phyloP scores from a whole-genome alignment of 2,113 vertebrate genomes.

The Corvus hawaiiensis region DNA sequence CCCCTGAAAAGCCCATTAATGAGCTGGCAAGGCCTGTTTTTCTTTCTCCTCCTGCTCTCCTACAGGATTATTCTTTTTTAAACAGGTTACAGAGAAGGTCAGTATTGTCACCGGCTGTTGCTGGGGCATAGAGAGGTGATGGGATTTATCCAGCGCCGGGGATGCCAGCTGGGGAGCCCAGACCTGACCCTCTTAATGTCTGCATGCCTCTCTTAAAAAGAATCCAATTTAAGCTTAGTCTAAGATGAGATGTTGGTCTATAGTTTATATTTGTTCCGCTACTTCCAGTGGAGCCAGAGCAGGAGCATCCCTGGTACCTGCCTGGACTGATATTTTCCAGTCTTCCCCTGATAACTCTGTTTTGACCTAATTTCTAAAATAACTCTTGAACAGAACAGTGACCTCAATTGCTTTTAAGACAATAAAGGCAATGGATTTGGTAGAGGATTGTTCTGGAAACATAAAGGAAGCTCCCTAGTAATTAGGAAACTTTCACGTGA shows the following conservation, averaged over 20 bases:
- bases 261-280: not conserved
- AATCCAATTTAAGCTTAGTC: not conserved
- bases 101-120: not conserved
- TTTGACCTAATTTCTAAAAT: not conserved
- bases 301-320: not conserved
- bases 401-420: not conserved
- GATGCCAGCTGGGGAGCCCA: not conserved
- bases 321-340: not conserved
- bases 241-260: not conserved
- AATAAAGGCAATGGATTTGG: not conserved
- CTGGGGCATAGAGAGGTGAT: not conserved
- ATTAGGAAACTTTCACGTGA: not conserved
- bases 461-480: not conserved
- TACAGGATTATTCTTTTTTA: not conserved
- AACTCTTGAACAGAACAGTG: not conserved
- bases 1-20: not conserved
- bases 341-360: not conserved
- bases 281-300: not conserved
- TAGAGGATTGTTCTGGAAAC: not conserved
- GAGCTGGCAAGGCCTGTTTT: not conserved
- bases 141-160: not conserved
- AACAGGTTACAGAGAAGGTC: not conserved
- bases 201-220: not conserved
- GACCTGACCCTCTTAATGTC: not conserved
- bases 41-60: not conserved